Evolutionary conservation across 2,113 vertebrate genomes (phyloP).

Genomic region (Terrapene triunguis): DNA sequence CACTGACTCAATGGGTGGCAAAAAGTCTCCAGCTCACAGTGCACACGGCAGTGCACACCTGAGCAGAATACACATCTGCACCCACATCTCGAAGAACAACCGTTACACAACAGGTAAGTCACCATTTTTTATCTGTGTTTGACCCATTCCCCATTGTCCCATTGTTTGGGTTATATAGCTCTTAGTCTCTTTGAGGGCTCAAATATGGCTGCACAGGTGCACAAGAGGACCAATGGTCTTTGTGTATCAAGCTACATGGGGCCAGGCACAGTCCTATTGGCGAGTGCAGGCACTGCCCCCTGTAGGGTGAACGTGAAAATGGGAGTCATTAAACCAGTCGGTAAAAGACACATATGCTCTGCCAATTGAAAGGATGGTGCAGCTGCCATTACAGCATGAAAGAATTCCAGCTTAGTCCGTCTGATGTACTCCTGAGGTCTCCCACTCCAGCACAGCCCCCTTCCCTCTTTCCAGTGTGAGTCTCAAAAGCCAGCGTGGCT

Average conservation of each 20-base stretch:
- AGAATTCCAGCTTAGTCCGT: background rate
- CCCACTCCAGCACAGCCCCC: background rate
- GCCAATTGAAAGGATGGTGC: accelerated
- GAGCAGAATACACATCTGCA: background rate
- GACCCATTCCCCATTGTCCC: background rate
- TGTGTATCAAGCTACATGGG: background rate
- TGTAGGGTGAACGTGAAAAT: background rate
- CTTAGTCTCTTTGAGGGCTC: accelerated
- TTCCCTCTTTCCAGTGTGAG: background rate
- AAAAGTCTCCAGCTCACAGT: background rate
- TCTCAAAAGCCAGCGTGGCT: background rate
- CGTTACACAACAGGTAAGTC: background rate
- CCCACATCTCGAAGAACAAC: background rate
- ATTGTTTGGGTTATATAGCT: accelerated
- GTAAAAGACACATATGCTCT: accelerated
- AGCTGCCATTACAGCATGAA: background rate
- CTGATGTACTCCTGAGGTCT: background rate
- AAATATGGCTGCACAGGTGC: accelerated
- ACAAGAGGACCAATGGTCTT: background rate
- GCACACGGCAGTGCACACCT: background rate
- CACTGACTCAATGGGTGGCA: background rate
- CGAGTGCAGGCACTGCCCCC: background rate
- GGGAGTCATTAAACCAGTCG: background rate
- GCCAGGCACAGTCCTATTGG: background rate
- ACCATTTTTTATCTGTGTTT: background rate